Evolutionary conservation across 2,113 vertebrate genomes (phyloP), one percentile per base, ranked within the genome.

Genomic region (Delphinapterus leucas): DNA sequence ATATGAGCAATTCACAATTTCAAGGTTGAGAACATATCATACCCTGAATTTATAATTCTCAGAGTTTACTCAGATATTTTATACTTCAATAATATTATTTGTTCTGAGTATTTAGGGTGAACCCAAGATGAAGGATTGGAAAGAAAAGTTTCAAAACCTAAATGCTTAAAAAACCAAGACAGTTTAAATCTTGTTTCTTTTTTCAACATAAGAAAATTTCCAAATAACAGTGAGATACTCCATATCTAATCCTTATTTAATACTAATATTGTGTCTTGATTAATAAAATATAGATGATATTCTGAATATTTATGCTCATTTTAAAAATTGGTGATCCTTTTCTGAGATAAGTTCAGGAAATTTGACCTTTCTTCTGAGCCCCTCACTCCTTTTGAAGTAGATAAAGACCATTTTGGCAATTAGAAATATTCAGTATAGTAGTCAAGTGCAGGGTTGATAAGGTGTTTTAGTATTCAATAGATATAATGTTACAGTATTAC

Each of bases 381-480:
- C 23, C 1, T 90, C 53, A 21, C 6, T 55, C 9, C 5, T 13
- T 95, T 81, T 92, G 53, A 87, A 89, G 92, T 53, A 38, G 44
- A 28, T 93, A 76, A 94, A 96, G 36, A 61, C n/a, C 20, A 61
- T 26, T 85, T 88, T 92, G 33, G 60, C 61, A 80, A 21, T 93
- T 60, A 71, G 61, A 79, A 85, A 60, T 95, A 93, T 60, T 96
- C 63, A 95, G 12, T 74, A 44, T 68, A 82, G 15, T 90, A 23
- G 18, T 95, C 44, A 79, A 92, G 38, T 38, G 84, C 12, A 79
- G 36, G 74, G 10, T n/a, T 71, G 49, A 47, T 90, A 76, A 63
- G 47, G 4, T 58, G 2, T 12, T 93, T 98, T 80, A 68, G 14
- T 90, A 79, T 97, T 94, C 81, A 95, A 71, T 13, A 91, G 61